A percentile compares a stretch with the other conserved stretches of the same genome.
Evolutionary conservation across 64 coral and sea anemone species (phyloP).

Genomic region (Dendronephthya gigantea): DNA sequence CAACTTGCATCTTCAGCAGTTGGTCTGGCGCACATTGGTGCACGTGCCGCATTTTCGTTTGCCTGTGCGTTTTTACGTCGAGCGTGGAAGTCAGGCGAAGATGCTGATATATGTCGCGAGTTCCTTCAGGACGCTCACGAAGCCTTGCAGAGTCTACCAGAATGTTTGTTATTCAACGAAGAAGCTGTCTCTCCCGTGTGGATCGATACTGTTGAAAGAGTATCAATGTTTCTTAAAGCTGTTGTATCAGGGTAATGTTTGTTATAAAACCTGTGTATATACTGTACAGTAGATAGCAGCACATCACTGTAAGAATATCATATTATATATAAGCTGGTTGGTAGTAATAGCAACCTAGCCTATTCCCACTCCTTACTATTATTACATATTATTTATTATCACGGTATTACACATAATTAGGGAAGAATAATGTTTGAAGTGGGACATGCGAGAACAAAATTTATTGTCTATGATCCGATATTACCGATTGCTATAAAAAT

Average conservation of each 20-base stretch:
- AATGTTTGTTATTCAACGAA: conserved; percentile 89
- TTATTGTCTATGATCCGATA: no score
- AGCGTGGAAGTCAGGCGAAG: conserved; percentile 91
- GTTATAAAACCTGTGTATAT: no score
- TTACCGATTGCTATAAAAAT: no score
- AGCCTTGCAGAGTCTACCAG: conserved; percentile 71
- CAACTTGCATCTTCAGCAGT: conserved; percentile 50
- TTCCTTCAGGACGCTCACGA: conserved; percentile 90
- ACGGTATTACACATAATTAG: no score
- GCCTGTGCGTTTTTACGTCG: conserved; percentile 95
- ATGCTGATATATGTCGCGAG: conserved; percentile 86
- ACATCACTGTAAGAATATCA: background rate
- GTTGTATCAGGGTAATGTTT: conserved; percentile 97
- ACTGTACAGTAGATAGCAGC: background rate
- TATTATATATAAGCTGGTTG: no score
- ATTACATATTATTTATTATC: no score
- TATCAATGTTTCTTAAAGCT: conserved; percentile 77
- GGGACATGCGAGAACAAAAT: no score
- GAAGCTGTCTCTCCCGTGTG: conserved; percentile 71
- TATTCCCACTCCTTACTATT: no score
- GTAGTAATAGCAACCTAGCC: no score
- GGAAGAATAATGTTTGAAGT: no score
- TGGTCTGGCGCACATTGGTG: conserved; percentile 88
- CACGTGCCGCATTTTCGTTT: conserved; percentile 90
- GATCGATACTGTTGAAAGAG: conserved; percentile 88